Conservation (phyloP, 1,140 invertebrate genomes). For the Cherax destructor region DNA sequence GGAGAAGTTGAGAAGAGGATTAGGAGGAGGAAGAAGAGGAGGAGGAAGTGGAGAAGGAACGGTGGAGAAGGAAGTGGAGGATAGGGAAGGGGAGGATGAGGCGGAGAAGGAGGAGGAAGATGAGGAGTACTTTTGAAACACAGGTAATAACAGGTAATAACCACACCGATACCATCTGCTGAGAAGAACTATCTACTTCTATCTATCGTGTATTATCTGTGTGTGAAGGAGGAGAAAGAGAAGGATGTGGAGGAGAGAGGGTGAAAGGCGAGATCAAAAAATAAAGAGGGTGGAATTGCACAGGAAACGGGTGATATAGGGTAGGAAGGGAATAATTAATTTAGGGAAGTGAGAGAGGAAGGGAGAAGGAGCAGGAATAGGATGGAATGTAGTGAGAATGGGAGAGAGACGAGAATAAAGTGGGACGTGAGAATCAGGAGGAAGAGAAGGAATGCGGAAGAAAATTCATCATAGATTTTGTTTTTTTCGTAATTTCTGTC, state of each 20-base stretch:
- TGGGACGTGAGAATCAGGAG: background rate
- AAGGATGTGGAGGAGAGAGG: background rate
- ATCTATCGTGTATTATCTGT: no score
- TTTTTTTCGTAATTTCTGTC: no score
- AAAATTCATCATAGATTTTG: background rate
- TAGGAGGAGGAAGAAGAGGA: background rate
- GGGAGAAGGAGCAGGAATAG: background rate
- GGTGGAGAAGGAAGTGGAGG: background rate
- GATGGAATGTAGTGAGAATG: background rate
- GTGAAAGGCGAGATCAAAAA: background rate
- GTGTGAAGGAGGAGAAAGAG: background rate
- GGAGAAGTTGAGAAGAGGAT: background rate
- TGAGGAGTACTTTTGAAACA: background rate
- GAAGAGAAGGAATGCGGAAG: background rate
- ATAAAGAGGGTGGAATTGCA: background rate
- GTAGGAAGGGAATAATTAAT: background rate
- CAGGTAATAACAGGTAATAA: no score
- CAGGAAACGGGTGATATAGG: constrained; percentile 1
- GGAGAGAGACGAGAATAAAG: background rate
- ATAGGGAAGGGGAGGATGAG: background rate
- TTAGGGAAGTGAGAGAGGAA: background rate
- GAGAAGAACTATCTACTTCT: no score
- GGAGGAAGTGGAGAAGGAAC: no score
- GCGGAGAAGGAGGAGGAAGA: background rate
- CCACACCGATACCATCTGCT: no score